Evolutionary conservation across 2,113 vertebrate species (phyloP).

Genomic region (Chlorocebus sabaeus): DNA sequence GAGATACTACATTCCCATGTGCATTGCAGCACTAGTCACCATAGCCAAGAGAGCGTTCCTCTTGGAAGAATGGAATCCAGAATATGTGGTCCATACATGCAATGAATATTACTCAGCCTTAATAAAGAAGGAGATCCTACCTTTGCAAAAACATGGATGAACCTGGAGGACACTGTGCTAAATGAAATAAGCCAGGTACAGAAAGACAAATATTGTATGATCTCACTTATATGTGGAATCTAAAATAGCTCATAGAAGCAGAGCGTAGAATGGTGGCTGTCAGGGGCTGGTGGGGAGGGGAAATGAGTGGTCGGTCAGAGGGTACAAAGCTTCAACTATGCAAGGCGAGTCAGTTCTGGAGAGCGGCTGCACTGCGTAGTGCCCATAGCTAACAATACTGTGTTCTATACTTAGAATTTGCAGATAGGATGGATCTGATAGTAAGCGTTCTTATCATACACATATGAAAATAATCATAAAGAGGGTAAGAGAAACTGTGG

Average conservation of each 20-base stretch:
- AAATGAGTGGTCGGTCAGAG: background rate
- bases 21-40: background rate
- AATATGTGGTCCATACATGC: background rate
- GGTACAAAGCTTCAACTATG: background rate
- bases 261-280: background rate
- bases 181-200: background rate
- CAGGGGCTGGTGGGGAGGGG: background rate
- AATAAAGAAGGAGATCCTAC: background rate
- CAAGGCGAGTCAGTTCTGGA: background rate
- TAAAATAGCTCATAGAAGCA: background rate
- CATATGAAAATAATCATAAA: background rate
- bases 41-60: background rate
- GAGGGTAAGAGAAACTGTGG: background rate
- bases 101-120: background rate
- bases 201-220: background rate
- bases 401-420: background rate
- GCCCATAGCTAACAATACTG: background rate
- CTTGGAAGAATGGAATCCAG: background rate
- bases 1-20: background rate
- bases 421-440: background rate
- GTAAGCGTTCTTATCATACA: background rate
- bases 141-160: background rate
- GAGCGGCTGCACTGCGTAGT: background rate
- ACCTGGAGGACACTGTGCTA: background rate
- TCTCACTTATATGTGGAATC: background rate